phyloP scores from a whole-genome alignment of 2,888 invertebrate species.

The Margaritifera margaritifera region DNA sequence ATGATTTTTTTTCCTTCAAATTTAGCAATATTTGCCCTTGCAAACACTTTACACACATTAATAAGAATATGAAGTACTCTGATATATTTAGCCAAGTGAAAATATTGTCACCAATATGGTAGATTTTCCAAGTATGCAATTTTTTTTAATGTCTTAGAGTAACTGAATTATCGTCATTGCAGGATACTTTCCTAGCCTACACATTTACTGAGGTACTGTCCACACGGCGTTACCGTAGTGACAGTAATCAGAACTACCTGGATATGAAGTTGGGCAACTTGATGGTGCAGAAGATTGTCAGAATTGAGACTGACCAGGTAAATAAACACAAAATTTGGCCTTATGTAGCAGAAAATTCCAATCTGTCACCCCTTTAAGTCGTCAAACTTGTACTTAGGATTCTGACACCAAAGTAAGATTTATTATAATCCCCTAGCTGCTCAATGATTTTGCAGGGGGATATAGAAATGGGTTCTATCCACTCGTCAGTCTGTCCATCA shows the following conservation, averaged over 20 bases:
- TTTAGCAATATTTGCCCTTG: too few relatives aligned
- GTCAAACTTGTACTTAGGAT: background rate
- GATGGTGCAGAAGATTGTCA: constrained; percentile 94
- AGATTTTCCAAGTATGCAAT: background rate
- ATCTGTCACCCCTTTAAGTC: background rate
- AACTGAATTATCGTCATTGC: constrained; percentile 24
- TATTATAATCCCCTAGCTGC: too few relatives aligned
- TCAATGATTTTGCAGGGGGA: too few relatives aligned
- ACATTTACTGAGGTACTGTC: constrained; percentile 96
- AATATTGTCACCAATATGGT: background rate
- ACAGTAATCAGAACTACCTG: constrained; percentile 75
- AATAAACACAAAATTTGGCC: constrained; percentile 2
- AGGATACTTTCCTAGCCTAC: constrained; percentile 93
- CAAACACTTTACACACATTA: too few relatives aligned
- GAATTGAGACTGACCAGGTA: constrained; percentile 90
- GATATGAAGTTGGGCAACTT: constrained; percentile 98
- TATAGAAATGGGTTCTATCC: too few relatives aligned
- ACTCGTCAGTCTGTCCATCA: too few relatives aligned
- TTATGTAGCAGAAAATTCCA: background rate
- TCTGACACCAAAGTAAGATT: background rate
- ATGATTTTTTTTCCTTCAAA: too few relatives aligned
- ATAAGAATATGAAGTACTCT: too few relatives aligned
- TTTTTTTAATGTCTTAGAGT: background rate
- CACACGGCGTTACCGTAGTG: constrained; percentile 78
- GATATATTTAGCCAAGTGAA: too few relatives aligned